These are phyloP conservation scores for Rhabdomys pumilio DNA, from an alignment of 2,797 vertebrate genomes.

Conservation along the genomic window DNA sequence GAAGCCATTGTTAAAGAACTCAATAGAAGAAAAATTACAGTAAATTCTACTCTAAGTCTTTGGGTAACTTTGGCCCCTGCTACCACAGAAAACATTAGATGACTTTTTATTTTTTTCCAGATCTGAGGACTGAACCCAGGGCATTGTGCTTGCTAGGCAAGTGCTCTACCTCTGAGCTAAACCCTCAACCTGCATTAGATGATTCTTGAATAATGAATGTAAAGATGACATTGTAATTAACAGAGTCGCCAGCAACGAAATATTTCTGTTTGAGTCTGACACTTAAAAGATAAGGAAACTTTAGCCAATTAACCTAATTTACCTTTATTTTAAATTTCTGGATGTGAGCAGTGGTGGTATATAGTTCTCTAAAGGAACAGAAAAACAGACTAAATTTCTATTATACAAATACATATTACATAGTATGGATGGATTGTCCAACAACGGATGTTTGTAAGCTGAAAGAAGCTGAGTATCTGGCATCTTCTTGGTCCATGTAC, in stretches of 20 bases:
- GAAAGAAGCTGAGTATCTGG: not conserved
- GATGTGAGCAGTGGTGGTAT: not conserved
- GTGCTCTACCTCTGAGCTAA: too few species aligned
- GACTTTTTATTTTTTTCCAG: not conserved
- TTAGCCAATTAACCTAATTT: not conserved
- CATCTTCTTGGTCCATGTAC: not conserved
- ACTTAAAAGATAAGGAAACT: not conserved
- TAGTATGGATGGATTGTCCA: not conserved
- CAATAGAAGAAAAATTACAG: not conserved
- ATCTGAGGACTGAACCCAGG: too few species aligned
- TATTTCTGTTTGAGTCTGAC: not conserved
- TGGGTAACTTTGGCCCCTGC: not conserved
- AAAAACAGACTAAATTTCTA: not conserved
- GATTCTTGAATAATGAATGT: not conserved
- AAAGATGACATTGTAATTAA: not conserved
- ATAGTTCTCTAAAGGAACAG: not conserved
- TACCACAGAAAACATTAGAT: not conserved
- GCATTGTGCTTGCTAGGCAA: too few species aligned
- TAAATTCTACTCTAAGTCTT: not conserved
- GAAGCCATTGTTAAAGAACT: not conserved
- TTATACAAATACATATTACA: not conserved
- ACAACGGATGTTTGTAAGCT: not conserved
- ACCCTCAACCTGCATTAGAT: not conserved
- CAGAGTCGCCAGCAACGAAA: not conserved
- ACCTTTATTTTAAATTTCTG: not conserved